Evolutionary conservation across 2,113 vertebrate genomes (phyloP).

Genomic region (Hemichromis elongatus): DNA sequence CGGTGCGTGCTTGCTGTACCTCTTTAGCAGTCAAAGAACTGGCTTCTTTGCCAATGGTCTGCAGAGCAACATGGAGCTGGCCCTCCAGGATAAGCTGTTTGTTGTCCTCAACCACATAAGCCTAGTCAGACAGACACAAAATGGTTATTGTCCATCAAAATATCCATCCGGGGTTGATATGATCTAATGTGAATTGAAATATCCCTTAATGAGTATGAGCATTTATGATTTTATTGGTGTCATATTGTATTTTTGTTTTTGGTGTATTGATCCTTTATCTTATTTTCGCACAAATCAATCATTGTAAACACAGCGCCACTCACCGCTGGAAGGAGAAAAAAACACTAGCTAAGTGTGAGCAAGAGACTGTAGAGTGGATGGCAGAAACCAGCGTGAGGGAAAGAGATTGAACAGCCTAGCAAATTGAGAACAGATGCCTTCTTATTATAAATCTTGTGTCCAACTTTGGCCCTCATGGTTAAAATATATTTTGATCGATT

Average conservation of each 20-base stretch:
- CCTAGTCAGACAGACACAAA: constrained; percentile 71
- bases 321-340: neutral
- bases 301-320: neutral
- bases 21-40: constrained; percentile 86
- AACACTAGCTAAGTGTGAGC: neutral
- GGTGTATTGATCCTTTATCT: neutral
- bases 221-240: neutral
- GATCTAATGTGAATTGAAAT: neutral
- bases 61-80: constrained; percentile 90
- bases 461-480: neutral
- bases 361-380: neutral
- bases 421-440: neutral
- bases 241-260: neutral
- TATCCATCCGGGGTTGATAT: neutral
- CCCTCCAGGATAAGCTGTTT: constrained; percentile 95
- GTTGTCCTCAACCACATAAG: constrained; percentile 93
- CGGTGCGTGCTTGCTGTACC: constrained; percentile 66
- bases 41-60: constrained; percentile 85
- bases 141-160: neutral
- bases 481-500: neutral
- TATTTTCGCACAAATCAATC: neutral
- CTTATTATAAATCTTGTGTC: neutral
- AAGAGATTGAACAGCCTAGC: neutral
- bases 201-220: neutral
- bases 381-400: neutral